Evolutionary conservation across 2,888 invertebrate genomes (phyloP).

Genomic region (Ichneumoninae sp.): DNA sequence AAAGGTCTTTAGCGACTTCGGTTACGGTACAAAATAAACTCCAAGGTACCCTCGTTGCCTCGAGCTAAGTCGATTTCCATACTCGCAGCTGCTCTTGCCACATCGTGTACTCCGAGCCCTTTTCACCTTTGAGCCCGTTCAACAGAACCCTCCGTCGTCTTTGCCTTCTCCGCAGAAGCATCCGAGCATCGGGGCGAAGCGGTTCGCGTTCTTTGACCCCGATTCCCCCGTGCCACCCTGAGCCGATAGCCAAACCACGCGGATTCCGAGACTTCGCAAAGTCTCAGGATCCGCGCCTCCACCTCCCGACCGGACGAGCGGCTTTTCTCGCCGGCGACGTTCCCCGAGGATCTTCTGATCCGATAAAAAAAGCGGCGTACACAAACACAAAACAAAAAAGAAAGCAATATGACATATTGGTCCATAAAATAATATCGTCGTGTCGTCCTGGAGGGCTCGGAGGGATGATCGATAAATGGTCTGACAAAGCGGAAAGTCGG

Average conservation of each 20-base stretch:
- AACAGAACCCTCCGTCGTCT: constrained; percentile 20
- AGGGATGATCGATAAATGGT: constrained; percentile 29
- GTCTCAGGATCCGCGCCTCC: constrained; percentile 1
- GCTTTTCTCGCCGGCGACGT: constrained; percentile 15
- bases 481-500: constrained; percentile 20
- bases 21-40: constrained; percentile 10
- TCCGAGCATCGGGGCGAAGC: background rate
- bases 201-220: constrained; percentile 29
- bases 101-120: background rate
- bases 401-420: constrained; percentile 17
- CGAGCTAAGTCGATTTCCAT: constrained; percentile 73
- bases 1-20: constrained; percentile 62
- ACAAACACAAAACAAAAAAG: constrained; percentile 13
- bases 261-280: constrained; percentile 14
- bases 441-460: background rate
- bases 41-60: constrained; percentile 26
- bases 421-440: constrained; percentile 26
- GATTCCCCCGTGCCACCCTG: background rate
- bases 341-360: constrained; percentile 26
- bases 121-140: constrained; percentile 60
- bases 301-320: background rate
- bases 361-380: constrained; percentile 3
- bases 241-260: constrained; percentile 18
- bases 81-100: constrained; percentile 67
- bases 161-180: constrained; percentile 8